phyloP scores from a whole-genome alignment of 2,113 vertebrate genomes.

The Mionectes macconnelli region DNA sequence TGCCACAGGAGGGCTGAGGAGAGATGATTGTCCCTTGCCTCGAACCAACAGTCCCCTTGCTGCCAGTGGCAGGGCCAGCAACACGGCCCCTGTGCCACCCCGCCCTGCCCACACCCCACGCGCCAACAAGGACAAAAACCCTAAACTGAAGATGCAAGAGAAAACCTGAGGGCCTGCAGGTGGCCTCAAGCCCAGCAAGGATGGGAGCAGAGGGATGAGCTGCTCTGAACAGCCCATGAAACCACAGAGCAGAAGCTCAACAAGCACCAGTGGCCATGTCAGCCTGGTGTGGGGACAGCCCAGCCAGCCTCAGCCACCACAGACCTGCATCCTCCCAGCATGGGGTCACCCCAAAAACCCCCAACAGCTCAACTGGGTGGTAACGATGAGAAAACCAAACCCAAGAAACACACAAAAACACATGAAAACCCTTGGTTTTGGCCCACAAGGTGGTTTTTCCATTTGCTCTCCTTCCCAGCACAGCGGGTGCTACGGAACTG shows the following conservation, averaged over 20 bases:
- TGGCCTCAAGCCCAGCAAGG: background rate
- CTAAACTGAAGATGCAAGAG: background rate
- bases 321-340: background rate
- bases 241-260: background rate
- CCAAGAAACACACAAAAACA: background rate
- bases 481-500: rapidly evolving
- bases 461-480: background rate
- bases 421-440: background rate
- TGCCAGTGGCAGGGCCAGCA: background rate
- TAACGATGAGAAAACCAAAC: background rate
- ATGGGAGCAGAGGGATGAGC: background rate
- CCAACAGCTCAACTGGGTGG: background rate
- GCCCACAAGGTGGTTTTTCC: background rate
- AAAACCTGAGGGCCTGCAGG: background rate
- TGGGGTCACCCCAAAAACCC: background rate
- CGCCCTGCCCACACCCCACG: background rate
- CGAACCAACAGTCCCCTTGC: background rate
- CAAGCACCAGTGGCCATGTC: background rate
- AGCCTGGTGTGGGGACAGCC: background rate
- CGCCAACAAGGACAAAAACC: background rate
- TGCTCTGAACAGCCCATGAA: background rate
- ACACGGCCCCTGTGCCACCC: background rate
- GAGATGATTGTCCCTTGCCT: background rate
- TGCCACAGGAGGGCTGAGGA: background rate
- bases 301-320: background rate